Percentiles rank a stretch among this genome's conserved stretches.
These are phyloP conservation scores for Progne subis DNA, from an alignment of 2,113 vertebrate genomes.

Conservation along the genomic window DNA sequence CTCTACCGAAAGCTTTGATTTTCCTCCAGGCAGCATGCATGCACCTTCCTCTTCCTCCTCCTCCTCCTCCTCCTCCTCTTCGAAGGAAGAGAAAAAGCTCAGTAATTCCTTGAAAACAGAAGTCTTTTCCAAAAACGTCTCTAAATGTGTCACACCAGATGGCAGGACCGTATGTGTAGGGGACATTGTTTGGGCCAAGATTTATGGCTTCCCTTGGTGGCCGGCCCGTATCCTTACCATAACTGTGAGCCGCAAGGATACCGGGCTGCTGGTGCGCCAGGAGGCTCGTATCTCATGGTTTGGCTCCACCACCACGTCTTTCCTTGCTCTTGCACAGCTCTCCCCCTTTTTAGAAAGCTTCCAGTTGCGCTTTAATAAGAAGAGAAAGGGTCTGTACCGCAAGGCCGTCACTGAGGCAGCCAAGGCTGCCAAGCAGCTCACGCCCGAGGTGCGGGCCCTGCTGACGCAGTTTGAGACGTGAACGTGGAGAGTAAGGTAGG, in stretches of 20 bases:
- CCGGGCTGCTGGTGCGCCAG: constrained; percentile 89
- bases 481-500: constrained; percentile 81
- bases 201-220: constrained; percentile 99
- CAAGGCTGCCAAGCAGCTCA: constrained; percentile 95
- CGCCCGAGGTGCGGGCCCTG: constrained; percentile 94
- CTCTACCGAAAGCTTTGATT: constrained; percentile 90
- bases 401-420: constrained; percentile 97
- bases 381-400: constrained; percentile 97
- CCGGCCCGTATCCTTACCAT: constrained; percentile 93
- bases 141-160: constrained; percentile 90
- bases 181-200: constrained; percentile 99
- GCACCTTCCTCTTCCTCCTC: constrained; percentile 77
- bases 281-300: constrained; percentile 98
- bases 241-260: constrained; percentile 92
- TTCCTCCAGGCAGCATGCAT: constrained; percentile 86
- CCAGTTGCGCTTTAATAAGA: constrained; percentile 96
- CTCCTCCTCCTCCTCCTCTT: constrained; percentile 76
- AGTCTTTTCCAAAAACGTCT: constrained; percentile 95
- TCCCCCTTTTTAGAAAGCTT: constrained; percentile 98
- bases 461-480: constrained; percentile 98
- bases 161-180: constrained; percentile 95
- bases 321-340: constrained; percentile 91
- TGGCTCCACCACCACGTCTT: constrained; percentile 97
- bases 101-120: constrained; percentile 89
- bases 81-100: constrained; percentile 87